Conservation (phyloP, 2,797 vertebrate genomes). For the Cercopithecus neglectus region DNA sequence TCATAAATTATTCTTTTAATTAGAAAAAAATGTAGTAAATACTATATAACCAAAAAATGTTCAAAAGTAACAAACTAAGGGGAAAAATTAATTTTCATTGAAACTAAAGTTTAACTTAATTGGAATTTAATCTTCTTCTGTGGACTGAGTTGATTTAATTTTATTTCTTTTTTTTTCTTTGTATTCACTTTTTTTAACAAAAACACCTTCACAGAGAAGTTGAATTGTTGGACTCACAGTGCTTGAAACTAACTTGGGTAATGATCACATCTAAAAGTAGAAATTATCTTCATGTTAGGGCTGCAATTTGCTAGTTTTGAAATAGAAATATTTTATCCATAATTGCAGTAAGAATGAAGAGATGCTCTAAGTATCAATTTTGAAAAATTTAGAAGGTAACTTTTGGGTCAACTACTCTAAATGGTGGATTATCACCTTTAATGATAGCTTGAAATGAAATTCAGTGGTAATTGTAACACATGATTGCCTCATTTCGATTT, state of each 20-base stretch:
- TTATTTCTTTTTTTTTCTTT: conserved; percentile 7
- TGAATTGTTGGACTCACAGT: neutral
- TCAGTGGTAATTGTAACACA: conserved; percentile 23
- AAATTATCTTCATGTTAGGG: conserved; percentile 30
- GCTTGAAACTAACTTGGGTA: conserved; percentile 13
- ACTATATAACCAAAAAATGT: neutral
- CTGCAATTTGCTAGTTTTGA: conserved; percentile 49
- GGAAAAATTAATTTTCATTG: neutral
- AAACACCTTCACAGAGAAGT: neutral
- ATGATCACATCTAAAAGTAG: conserved; percentile 31
- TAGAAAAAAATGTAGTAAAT: neutral
- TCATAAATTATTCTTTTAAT: neutral
- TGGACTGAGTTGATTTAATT: neutral
- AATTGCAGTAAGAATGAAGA: conserved; percentile 24
- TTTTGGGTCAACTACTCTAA: conserved; percentile 34
- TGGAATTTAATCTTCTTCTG: neutral
- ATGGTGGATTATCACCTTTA: conserved; percentile 18
- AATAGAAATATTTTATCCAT: conserved; percentile 61
- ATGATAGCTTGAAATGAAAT: conserved; percentile 31
- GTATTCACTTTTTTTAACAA: conserved; percentile 10
- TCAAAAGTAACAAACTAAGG: neutral
- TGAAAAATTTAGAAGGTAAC: conserved; percentile 39
- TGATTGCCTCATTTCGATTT: conserved; percentile 35
- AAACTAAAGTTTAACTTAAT: conserved; percentile 4
- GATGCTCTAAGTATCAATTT: conserved; percentile 41